Base-by-base conservation (phyloP, 2,113 vertebrate genomes). In the Muscicapa adusta region DNA sequence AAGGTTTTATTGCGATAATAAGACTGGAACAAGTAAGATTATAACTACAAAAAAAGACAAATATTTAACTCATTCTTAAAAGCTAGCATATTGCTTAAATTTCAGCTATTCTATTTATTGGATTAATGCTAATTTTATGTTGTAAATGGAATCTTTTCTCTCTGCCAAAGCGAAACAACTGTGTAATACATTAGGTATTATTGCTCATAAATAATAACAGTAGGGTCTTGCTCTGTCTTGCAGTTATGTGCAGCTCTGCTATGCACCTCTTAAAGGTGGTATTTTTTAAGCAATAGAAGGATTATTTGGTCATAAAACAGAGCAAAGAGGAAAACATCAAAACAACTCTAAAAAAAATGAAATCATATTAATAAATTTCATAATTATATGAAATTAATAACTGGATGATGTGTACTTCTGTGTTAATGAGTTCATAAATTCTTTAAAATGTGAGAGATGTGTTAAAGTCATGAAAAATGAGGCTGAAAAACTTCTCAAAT, bases 121-220 rank as follows among this genome's bases (percentile, higher is more conserved):
- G 31, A 88, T 77, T 85, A 70, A 58, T 62, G 48, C 3, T 82
- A 90, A 88, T 91, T 88, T 91, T 85, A 54, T 85, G 11, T 76
- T 70, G 26, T 40, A 76, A 82, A 76, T 80, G 2, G 42, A 85
- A 77, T 56, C 1, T 19, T 88, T 89, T 85, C 54, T 67, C 42
- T 68, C 62, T 85, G 48, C 43, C 47, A 93, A 77, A 83, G 8
- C 1, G 2, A 83, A 93, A 83, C 17, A 73, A 68, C 12, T 86
- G 40, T 76, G 26, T 29, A 82, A 88, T 71, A 70, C 33, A 51
- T 89, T 85, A 79, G 45, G 22, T 58, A 67, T 60, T 73, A 80
- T 73, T 85, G 34, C 88, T 83, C 75, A 63, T 93, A 93, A 92
- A 87, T 89, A 89, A 91, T 72, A 73, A 72, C 68, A 88, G 3